phyloP scores from a whole-genome alignment of 2,888 invertebrate genomes.

The Melipona beecheii region DNA sequence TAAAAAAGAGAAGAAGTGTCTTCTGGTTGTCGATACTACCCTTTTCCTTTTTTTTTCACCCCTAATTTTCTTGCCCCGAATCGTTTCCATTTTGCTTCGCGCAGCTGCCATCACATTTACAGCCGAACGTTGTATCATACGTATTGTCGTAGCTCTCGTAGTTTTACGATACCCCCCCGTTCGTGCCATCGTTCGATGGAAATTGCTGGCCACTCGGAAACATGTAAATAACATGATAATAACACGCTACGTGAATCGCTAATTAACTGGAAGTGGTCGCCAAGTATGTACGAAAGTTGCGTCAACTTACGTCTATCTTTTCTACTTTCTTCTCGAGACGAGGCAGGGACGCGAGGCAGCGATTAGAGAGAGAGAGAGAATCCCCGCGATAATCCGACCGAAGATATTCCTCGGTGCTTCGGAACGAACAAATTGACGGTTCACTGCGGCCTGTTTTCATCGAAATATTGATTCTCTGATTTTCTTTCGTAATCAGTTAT shows the following conservation, averaged over 20 bases:
- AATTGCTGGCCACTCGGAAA: background rate
- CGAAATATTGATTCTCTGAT: no score
- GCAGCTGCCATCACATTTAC: slow-evolving; percentile 17
- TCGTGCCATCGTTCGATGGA: background rate
- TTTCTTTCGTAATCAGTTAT: no score
- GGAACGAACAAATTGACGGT: background rate
- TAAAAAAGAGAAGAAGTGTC: slow-evolving; percentile 12
- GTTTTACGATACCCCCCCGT: slow-evolving; percentile 1
- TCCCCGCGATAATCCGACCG: background rate
- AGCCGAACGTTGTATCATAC: slow-evolving; percentile 14
- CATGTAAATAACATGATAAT: background rate
- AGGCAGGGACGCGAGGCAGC: background rate
- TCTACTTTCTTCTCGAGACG: background rate
- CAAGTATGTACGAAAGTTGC: background rate
- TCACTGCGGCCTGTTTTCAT: no score
- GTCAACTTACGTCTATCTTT: background rate
- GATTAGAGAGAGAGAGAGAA: background rate
- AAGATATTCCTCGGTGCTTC: background rate
- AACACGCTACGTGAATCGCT: background rate
- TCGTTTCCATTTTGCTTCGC: background rate
- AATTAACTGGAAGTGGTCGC: slow-evolving; percentile 1
- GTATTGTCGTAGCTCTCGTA: slow-evolving; percentile 16
- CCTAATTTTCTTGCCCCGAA: background rate
- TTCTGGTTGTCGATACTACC: background rate
- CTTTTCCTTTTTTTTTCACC: background rate